A percentile compares a stretch with the other conserved stretches of the same genome.
Conservation (phyloP, 1,140 invertebrate genomes). For the Aphelenchoides avenae region DNA sequence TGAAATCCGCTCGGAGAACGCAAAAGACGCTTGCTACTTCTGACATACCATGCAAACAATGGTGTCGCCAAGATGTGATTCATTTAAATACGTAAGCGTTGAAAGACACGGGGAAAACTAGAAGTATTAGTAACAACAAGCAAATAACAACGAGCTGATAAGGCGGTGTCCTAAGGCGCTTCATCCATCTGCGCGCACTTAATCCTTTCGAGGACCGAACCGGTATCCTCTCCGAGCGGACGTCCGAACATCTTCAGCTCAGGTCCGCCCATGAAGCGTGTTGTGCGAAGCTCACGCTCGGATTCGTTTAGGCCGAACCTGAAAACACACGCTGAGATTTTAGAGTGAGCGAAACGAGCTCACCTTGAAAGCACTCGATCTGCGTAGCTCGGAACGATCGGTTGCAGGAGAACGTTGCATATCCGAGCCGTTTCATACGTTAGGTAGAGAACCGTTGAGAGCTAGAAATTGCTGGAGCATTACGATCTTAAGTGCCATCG, state of each 20-base stretch:
- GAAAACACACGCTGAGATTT: constrained; percentile 11
- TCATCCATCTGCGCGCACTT: too few relatives aligned
- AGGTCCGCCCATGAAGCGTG: constrained; percentile 25
- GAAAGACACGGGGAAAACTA: too few relatives aligned
- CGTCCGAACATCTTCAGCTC: constrained; percentile 28
- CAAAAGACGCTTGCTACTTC: too few relatives aligned
- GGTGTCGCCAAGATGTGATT: too few relatives aligned
- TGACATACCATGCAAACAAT: too few relatives aligned
- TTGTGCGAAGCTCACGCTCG: constrained; percentile 23
- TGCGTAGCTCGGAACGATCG: constrained; percentile 71
- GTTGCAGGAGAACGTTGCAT: constrained; percentile 73
- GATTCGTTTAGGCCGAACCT: constrained; percentile 23
- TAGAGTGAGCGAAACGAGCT: background rate
- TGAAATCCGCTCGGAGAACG: too few relatives aligned
- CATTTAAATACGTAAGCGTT: too few relatives aligned
- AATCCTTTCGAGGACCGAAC: constrained; percentile 28
- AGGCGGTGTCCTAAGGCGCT: too few relatives aligned
- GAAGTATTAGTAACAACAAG: too few relatives aligned
- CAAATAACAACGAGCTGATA: too few relatives aligned
- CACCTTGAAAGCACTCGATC: constrained; percentile 22
- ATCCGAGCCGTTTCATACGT: constrained; percentile 77
- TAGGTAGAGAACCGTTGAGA: constrained; percentile 74
- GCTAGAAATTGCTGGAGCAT: constrained; percentile 60
- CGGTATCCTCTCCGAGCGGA: constrained; percentile 21
- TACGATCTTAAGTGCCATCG: background rate